These are phyloP conservation scores for Scaptomyza flava DNA, from an alignment of 2,888 invertebrate species.

Conservation along the genomic window DNA sequence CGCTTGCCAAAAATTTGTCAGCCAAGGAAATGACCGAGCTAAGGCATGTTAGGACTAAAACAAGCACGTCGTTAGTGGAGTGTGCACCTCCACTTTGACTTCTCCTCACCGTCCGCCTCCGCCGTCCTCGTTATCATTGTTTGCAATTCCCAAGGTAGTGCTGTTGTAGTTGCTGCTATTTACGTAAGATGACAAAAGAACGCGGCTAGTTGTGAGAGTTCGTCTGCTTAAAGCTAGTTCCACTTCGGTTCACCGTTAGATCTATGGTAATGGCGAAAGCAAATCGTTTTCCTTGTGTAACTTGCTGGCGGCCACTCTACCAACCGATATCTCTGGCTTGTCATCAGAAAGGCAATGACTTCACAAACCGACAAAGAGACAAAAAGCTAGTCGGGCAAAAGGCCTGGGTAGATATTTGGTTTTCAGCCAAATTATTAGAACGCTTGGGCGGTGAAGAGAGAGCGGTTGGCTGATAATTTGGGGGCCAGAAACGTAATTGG, in stretches of 20 bases:
- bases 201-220: conserved; percentile 23
- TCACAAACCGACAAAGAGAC: conserved; percentile 9
- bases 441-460: conserved; percentile 10
- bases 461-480: conserved; percentile 5
- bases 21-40: conserved; percentile 68
- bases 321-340: conserved; percentile 67
- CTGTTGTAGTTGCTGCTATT: conserved; percentile 39
- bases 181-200: conserved; percentile 67
- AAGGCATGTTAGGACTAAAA: conserved; percentile 51
- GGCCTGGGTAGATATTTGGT: conserved; percentile 55
- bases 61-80: conserved; percentile 7
- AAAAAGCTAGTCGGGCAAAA: not conserved
- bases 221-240: conserved; percentile 39
- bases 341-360: conserved; percentile 70
- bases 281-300: conserved; percentile 61
- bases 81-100: not conserved
- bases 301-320: conserved; percentile 45
- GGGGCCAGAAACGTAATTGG: conserved; percentile 48
- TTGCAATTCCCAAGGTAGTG: conserved; percentile 4
- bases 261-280: conserved; percentile 71
- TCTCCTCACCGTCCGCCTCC: too few relatives aligned
- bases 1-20: conserved; percentile 81
- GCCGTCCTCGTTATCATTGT: not conserved
- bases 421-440: conserved; percentile 73
- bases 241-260: conserved; percentile 53